These are phyloP conservation scores for Semnopithecus entellus DNA, from an alignment of 2,113 vertebrate species.

Conservation along the genomic window DNA sequence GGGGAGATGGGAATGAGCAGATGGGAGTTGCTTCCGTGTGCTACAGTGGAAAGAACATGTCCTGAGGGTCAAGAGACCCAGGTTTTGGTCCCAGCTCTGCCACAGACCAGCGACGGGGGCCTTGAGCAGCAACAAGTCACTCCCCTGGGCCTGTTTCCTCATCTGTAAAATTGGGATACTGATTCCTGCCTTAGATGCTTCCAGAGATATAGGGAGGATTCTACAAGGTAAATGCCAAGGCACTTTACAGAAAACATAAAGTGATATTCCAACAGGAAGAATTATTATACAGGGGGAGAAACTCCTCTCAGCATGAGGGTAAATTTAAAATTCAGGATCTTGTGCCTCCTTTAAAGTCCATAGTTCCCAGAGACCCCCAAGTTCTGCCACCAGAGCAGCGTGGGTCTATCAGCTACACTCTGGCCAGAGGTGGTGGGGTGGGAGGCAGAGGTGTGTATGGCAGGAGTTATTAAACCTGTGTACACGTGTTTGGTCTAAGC, in stretches of 20 bases:
- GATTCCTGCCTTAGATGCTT: constrained; percentile 27
- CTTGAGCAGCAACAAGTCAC: constrained; percentile 62
- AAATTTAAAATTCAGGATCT: neutral
- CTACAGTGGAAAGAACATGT: constrained; percentile 74
- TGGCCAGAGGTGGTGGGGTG: neutral
- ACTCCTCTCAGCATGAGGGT: constrained; percentile 30
- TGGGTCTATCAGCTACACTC: neutral
- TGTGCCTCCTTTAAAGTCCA: neutral
- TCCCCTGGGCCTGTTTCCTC: constrained; percentile 64
- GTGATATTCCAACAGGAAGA: neutral
- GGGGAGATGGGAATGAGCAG: constrained; percentile 19
- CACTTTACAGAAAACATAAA: constrained; percentile 2
- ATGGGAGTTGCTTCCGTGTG: neutral
- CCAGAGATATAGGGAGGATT: neutral
- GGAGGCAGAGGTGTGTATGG: neutral
- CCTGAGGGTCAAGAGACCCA: constrained; percentile 54
- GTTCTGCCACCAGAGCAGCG: neutral
- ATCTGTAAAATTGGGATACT: constrained; percentile 44
- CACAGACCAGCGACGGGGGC: constrained; percentile 10
- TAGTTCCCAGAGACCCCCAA: neutral
- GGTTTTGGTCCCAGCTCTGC: constrained; percentile 54
- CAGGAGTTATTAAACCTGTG: neutral
- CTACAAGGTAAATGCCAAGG: constrained; percentile 36
- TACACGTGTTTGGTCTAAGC: neutral
- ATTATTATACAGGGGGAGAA: neutral